Percentiles rank a stretch among this genome's conserved stretches.
These are phyloP conservation scores for Cacatua alba DNA, from an alignment of 2,113 vertebrate genomes.

Conservation along the genomic window DNA sequence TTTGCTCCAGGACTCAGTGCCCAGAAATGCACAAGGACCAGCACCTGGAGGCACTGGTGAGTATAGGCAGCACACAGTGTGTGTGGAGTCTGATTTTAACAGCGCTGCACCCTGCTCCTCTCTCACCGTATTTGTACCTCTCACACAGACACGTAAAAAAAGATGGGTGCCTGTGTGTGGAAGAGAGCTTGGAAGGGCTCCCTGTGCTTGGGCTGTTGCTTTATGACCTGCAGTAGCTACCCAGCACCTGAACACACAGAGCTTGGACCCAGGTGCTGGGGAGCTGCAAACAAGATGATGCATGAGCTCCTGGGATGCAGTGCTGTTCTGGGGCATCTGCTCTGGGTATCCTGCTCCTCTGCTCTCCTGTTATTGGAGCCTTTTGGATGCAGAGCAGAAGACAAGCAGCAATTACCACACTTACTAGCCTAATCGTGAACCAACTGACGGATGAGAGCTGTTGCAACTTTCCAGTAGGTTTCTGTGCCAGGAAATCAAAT, in stretches of 20 bases:
- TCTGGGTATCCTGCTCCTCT: not conserved
- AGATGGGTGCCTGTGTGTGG: rapidly evolving
- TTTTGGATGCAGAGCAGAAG: not conserved
- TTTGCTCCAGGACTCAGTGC: not conserved
- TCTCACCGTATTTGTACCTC: rapidly evolving
- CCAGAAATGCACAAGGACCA: rapidly evolving
- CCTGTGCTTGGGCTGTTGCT: rapidly evolving
- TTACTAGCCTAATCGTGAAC: not conserved
- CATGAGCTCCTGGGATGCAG: not conserved
- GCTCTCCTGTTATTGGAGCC: rapidly evolving
- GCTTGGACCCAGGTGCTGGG: rapidly evolving
- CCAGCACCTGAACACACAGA: rapidly evolving
- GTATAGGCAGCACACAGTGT: rapidly evolving
- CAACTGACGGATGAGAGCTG: not conserved
- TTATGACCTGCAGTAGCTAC: not conserved
- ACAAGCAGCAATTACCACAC: not conserved
- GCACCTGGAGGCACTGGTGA: rapidly evolving
- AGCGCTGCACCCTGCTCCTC: rapidly evolving
- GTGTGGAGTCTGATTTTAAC: not conserved
- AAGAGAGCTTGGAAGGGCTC: not conserved
- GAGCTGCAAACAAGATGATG: rapidly evolving
- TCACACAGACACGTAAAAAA: rapidly evolving
- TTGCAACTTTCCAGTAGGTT: not conserved
- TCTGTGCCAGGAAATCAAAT: not conserved
- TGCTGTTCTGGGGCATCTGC: not conserved